Percentiles rank a stretch among this genome's conserved stretches.
phyloP scores from a whole-genome alignment of 64 coral and sea anemone genomes.

The Acropora yongei region DNA sequence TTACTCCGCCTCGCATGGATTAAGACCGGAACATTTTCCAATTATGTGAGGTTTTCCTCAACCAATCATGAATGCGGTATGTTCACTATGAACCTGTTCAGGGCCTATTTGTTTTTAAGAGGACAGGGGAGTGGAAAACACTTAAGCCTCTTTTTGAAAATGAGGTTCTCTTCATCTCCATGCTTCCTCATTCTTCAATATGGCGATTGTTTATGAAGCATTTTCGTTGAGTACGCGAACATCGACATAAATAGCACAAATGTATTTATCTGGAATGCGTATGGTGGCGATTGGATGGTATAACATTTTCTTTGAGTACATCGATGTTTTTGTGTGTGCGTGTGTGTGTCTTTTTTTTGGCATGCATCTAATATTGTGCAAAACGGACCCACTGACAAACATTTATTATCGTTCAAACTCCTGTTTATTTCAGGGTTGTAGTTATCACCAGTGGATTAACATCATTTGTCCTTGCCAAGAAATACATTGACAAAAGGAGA shows the following conservation, averaged over 20 bases:
- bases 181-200: not conserved
- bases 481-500: conserved; percentile 70
- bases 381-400: too few species aligned
- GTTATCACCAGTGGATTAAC: conserved; percentile 70
- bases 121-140: too few species aligned
- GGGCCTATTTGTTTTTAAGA: too few species aligned
- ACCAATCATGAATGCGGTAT: too few species aligned
- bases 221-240: not conserved
- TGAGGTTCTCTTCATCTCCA: not conserved
- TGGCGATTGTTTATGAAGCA: not conserved
- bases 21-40: too few species aligned
- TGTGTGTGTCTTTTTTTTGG: too few species aligned
- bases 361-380: too few species aligned
- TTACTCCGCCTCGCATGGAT: too few species aligned
- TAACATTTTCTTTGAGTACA: not conserved
- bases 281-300: conserved; percentile 91
- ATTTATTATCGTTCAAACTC: not conserved
- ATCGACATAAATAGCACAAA: not conserved
- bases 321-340: too few species aligned
- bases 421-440: conserved; percentile 62
- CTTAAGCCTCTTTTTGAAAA: too few species aligned
- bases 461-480: conserved; percentile 73
- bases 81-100: too few species aligned
- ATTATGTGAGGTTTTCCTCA: too few species aligned
- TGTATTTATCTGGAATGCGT: conserved; percentile 85